Percentiles rank a stretch among this genome's conserved stretches.
Evolutionary conservation across 2,113 vertebrate species (phyloP).

Genomic region (Ranitomeya imitator): DNA sequence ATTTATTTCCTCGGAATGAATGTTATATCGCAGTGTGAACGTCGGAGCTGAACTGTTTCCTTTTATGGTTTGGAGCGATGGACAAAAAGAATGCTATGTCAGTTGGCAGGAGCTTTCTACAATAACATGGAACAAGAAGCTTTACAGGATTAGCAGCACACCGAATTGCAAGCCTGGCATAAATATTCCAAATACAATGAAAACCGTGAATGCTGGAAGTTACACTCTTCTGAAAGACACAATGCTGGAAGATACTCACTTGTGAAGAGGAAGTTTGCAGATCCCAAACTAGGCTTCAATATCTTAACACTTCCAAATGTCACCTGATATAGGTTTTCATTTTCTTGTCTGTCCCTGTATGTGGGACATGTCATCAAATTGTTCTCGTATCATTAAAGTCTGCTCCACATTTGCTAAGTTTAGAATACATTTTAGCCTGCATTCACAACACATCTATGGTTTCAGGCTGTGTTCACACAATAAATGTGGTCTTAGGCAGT

Average conservation of each 20-base stretch:
- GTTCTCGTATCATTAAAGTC: too few relatives aligned
- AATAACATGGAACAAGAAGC: slow-evolving; percentile 42
- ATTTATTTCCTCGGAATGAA: slow-evolving; percentile 14
- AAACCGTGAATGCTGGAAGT: background rate
- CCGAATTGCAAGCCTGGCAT: slow-evolving; percentile 32
- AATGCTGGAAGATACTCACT: background rate
- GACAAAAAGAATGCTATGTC: slow-evolving; percentile 44
- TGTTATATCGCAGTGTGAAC: background rate
- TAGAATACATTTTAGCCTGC: too few relatives aligned
- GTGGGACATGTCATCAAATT: too few relatives aligned
- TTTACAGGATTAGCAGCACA: slow-evolving; percentile 20
- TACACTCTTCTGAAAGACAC: background rate
- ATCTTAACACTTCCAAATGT: too few relatives aligned
- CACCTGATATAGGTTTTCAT: too few relatives aligned
- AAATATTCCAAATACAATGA: slow-evolving; percentile 5
- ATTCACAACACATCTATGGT: too few relatives aligned
- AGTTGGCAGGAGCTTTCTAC: slow-evolving; percentile 46
- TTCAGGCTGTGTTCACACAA: too few relatives aligned
- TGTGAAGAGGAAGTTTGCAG: background rate
- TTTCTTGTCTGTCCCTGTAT: too few relatives aligned
- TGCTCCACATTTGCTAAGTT: too few relatives aligned
- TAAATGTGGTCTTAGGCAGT: too few relatives aligned
- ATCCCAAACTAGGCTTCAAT: too few relatives aligned
- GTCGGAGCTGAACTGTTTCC: slow-evolving; percentile 25
- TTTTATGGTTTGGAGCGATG: background rate